Conservation (phyloP, 2,888 invertebrate species). For the Agrochola litura region DNA sequence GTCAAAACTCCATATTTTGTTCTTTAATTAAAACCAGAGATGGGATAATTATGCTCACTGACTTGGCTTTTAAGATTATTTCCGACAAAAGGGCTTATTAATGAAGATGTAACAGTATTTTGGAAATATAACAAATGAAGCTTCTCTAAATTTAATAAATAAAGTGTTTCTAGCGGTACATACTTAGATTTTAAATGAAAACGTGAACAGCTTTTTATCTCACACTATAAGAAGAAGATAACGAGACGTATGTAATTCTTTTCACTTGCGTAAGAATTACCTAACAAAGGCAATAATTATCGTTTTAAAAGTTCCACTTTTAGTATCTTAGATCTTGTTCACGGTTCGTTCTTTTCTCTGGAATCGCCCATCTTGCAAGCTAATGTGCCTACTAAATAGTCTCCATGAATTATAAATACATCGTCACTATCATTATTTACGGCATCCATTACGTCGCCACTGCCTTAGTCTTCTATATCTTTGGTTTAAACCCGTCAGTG, state of each 20-base stretch:
- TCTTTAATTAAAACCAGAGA: constrained; percentile 36
- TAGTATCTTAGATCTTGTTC: constrained; percentile 33
- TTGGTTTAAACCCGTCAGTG: constrained; percentile 54
- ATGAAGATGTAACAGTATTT: not conserved
- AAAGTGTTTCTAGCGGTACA: not conserved
- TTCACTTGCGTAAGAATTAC: constrained; percentile 25
- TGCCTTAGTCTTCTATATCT: constrained; percentile 17
- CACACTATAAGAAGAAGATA: not conserved
- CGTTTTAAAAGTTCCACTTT: constrained; percentile 24
- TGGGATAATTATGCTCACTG: constrained; percentile 20
- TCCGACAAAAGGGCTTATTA: not conserved
- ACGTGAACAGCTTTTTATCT: too few species aligned
- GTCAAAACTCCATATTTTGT: constrained; percentile 21
- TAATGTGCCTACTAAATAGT: constrained; percentile 54
- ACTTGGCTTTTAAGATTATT: constrained; percentile 17
- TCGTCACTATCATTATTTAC: constrained; percentile 37
- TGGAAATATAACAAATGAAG: not conserved
- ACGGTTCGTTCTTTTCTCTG: constrained; percentile 52
- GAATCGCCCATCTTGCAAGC: constrained; percentile 51
- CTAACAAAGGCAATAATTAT: constrained; percentile 13
- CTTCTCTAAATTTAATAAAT: not conserved
- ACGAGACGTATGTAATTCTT: not conserved
- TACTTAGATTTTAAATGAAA: not conserved
- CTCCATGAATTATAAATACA: constrained; percentile 46
- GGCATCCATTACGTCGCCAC: constrained; percentile 47